A percentile compares a stretch with the other conserved stretches of the same genome.
Evolutionary conservation across 2,888 invertebrate genomes (phyloP).

Genomic region (Drosophila kambysellisi): DNA sequence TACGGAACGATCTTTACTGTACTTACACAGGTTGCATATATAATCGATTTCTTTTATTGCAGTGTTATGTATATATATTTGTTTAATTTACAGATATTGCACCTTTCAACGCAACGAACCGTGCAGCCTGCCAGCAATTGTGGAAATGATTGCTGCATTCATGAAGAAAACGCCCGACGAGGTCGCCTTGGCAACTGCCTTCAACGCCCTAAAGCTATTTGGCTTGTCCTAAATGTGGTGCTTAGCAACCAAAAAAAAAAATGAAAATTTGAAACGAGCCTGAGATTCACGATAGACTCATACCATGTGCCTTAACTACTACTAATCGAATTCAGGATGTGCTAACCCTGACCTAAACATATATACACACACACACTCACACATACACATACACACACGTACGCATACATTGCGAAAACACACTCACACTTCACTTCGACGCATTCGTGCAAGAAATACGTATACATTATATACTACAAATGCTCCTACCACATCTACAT

Average conservation of each 20-base stretch:
- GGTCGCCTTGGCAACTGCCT: constrained; percentile 95
- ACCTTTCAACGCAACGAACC: constrained; percentile 98
- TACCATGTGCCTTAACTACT: constrained; percentile 74
- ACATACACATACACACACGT: constrained; percentile 26
- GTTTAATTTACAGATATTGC: constrained; percentile 88
- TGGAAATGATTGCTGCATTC: constrained; percentile 97
- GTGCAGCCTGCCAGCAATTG: constrained; percentile 95
- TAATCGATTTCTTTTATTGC: not conserved
- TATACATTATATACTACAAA: constrained; percentile 40
- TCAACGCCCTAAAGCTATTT: constrained; percentile 96
- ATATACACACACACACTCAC: constrained; percentile 20
- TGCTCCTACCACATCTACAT: constrained; percentile 21
- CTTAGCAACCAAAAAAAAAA: constrained; percentile 31
- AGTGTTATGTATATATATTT: not conserved
- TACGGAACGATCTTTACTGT: constrained; percentile 90
- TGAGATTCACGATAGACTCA: constrained; percentile 74
- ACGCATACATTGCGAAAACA: constrained; percentile 20
- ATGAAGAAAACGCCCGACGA: constrained; percentile 94
- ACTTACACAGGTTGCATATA: constrained; percentile 83
- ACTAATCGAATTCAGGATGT: constrained; percentile 73
- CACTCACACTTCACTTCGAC: constrained; percentile 54
- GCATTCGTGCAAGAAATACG: constrained; percentile 57
- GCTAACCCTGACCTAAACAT: constrained; percentile 52
- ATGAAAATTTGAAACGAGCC: constrained; percentile 50
- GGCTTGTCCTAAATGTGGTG: constrained; percentile 87